Conservation (phyloP, 2,113 vertebrate species). For the Ancistrus triradiatus region DNA sequence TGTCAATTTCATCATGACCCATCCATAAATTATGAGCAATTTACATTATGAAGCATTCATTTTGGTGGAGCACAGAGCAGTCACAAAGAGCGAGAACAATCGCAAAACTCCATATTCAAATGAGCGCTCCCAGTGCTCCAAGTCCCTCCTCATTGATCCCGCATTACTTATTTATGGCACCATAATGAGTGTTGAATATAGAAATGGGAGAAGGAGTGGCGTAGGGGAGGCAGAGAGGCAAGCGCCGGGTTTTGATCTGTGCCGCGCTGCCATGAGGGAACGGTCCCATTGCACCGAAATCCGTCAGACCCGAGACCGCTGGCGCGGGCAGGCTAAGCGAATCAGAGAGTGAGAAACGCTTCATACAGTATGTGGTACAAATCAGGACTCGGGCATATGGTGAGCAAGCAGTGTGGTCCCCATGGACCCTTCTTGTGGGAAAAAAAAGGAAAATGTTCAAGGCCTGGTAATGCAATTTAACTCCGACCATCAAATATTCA, state of each 20-base stretch:
- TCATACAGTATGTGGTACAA: slow-evolving; percentile 22
- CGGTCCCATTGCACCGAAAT: slow-evolving; percentile 10
- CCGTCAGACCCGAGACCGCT: slow-evolving; percentile 29
- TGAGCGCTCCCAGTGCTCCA: slow-evolving; percentile 46
- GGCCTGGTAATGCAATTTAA: slow-evolving; percentile 41
- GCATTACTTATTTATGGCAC: slow-evolving; percentile 55
- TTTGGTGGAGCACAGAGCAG: slow-evolving; percentile 47
- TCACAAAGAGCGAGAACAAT: slow-evolving; percentile 20
- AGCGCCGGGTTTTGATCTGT: slow-evolving; percentile 17
- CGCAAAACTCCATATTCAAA: slow-evolving; percentile 47
- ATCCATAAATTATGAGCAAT: slow-evolving; percentile 58
- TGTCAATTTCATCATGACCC: slow-evolving; percentile 41
- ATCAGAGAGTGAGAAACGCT: slow-evolving; percentile 14
- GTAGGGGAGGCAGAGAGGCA: neutral
- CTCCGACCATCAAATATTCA: slow-evolving; percentile 54
- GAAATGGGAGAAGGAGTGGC: slow-evolving; percentile 8
- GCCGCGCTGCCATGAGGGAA: slow-evolving; percentile 5
- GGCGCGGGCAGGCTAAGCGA: slow-evolving; percentile 9
- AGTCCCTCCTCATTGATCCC: slow-evolving; percentile 53
- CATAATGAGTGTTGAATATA: slow-evolving; percentile 54
- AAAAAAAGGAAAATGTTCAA: slow-evolving; percentile 33
- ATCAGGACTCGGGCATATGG: neutral
- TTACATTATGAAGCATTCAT: slow-evolving; percentile 58
- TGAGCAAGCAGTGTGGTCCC: slow-evolving; percentile 6
- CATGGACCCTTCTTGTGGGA: neutral